These are phyloP conservation scores for Phataginus tetradactyla DNA, from an alignment of 2,797 vertebrate species.

Conservation along the genomic window DNA sequence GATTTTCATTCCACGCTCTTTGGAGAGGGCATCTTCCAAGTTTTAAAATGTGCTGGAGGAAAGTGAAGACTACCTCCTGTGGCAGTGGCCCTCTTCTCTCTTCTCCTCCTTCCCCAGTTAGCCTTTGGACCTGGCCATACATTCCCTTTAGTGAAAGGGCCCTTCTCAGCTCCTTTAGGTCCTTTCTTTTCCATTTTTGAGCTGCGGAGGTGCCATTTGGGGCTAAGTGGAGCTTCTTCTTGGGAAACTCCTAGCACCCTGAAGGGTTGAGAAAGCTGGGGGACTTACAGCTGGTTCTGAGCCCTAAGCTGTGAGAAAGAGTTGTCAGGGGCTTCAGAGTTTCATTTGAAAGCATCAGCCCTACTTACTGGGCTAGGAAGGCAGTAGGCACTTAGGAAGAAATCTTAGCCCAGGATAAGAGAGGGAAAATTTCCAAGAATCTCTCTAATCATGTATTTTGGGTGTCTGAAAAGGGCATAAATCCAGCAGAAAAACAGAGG, in stretches of 20 bases:
- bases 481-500: background rate
- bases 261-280: background rate
- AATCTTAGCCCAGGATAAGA: background rate
- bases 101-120: background rate
- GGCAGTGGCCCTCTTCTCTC: background rate
- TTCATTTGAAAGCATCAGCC: background rate
- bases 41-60: background rate
- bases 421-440: background rate
- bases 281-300: background rate
- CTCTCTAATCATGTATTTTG: background rate
- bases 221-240: background rate
- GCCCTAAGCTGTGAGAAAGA: background rate
- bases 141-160: background rate
- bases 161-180: background rate
- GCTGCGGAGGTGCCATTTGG: background rate
- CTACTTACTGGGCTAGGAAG: background rate
- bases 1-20: background rate
- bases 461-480: background rate
- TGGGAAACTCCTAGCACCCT: background rate
- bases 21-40: background rate
- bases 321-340: background rate
- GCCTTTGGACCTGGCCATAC: background rate
- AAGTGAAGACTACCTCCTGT: background rate
- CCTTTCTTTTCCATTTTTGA: background rate
- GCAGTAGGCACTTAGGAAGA: background rate